phyloP scores from a whole-genome alignment of 2,797 vertebrate species.

The Lateolabrax maculatus region DNA sequence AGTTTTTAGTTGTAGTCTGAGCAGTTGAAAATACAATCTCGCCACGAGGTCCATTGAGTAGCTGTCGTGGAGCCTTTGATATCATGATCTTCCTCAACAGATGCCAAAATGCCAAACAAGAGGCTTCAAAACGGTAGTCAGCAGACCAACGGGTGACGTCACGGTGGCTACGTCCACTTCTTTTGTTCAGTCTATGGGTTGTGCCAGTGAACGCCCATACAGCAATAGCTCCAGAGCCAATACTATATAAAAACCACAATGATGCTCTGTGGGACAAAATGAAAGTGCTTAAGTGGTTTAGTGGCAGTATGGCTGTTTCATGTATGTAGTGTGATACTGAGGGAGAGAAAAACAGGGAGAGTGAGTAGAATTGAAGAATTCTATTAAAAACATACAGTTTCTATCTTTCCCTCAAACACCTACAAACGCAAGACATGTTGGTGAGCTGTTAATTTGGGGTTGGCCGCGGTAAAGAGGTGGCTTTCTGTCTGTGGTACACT shows the following conservation, averaged over 20 bases:
- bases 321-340: neutral
- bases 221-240: neutral
- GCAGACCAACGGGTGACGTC: too few species aligned
- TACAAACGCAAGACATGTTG: neutral
- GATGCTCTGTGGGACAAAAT: neutral
- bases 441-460: neutral
- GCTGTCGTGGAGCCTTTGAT: neutral
- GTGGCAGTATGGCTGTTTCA: neutral
- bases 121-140: too few species aligned
- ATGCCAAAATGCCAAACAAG: too few species aligned
- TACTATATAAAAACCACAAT: neutral
- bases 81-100: neutral
- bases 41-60: neutral
- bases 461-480: neutral
- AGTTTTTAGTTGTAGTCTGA: neutral
- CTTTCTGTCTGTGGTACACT: slow-evolving; percentile 4
- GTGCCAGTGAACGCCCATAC: too few species aligned
- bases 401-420: neutral
- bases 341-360: neutral
- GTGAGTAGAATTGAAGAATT: neutral
- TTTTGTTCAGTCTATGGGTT: too few species aligned
- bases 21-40: neutral
- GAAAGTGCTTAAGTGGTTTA: neutral
- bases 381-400: neutral
- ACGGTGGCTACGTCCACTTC: too few species aligned